Evolutionary conservation across 1,140 invertebrate genomes (phyloP), one percentile per base, ranked within the genome.

Genomic region (Oreohelix idahoensis): DNA sequence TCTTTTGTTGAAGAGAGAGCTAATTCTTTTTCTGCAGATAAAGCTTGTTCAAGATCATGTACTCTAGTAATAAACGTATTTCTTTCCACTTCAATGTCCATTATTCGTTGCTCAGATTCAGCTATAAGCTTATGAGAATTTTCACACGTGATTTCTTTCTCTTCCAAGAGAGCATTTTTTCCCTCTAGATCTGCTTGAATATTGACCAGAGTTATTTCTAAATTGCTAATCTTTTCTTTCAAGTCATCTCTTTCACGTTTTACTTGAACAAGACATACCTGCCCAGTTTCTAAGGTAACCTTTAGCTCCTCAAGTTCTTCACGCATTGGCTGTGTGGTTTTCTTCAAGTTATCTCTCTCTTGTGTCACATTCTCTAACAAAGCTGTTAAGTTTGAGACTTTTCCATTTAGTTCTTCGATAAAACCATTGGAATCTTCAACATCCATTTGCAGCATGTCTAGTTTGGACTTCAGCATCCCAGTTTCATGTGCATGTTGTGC

Each of bases 401-500:
- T 36, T 13, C n/a, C 53, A 69, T 38, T 79, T 8, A 79, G 63
- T 4, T 79, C 58, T 66, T 80, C 10, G 29, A 71, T 51, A 20
- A 17, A 29, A 38, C 10, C 79, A 49, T 80, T 38, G 8, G 23
- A 66, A 39, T 80, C 79, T n/a, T 80, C 79, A 39, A 71, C n/a
- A 66, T 80, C 79, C 79, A 80, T 80, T 32, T 80, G 66, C 42
- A 80, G 45, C 66, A 80, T 45, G 17, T 80, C 79, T 26, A 71
- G 8, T 36, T 80, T 80, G n/a, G 79, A 80, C 42, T 80, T 80
- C 1, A 80, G 32, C 0, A 20, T 35, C 10, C 13, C 53, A 45
- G n/a, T 26, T 32, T 80, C 66, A 26, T 80, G 79, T 36, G 13
- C 42, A n/a, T 63, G 29, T n/a, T 32, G 10, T 1, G 29, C 4